Base-by-base conservation (phyloP, 2,888 invertebrate species). In the Eupithecia pulchellata region DNA sequence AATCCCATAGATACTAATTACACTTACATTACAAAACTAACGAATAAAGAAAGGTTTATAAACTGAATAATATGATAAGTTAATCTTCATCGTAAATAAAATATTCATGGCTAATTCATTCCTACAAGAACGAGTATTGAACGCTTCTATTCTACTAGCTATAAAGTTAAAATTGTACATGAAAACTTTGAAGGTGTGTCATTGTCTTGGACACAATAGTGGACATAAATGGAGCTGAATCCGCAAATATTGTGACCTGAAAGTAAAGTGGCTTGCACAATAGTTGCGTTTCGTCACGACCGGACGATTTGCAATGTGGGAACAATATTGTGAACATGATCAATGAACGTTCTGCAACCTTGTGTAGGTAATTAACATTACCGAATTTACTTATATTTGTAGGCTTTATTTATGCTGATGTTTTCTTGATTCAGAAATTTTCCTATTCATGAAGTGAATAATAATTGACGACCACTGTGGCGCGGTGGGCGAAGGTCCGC, bases 161-260 rank as follows among this genome's bases (percentile, higher is more conserved):
- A 20, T 62, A 68, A 60, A 58, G 60, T 58, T 32, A 14, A 61
- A 69, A 60, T 30, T 64, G 32, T 64, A 32, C 29, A 52, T 30
- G 39, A n/a, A 52, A 67, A 67, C 42, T 62, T 69, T 25, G 52
- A 52, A 67, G 61, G 67, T 63, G 42, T 65, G 68, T 81, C 79
- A 86, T 88, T 88, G 87, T 88, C 83, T 79, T 63, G 71, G 70
- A 79, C 69, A 88, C 86, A 88, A 88, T 87, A 77, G 82, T 64
- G 39, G 60, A 47, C 81, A 73, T 78, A 84, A 81, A 81, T 80
- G 81, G 82, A 77, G 79, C 75, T 78, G 80, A 82, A 80, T 86
- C 82, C 78, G 85, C 87, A 80, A 83, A 82, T 79, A 68, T 72
- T 75, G 73, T 75, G 71, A 76, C 58, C 72, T 63, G 66, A 77